phyloP scores from a whole-genome alignment of 2,797 vertebrate genomes.

The Hirundo rustica region DNA sequence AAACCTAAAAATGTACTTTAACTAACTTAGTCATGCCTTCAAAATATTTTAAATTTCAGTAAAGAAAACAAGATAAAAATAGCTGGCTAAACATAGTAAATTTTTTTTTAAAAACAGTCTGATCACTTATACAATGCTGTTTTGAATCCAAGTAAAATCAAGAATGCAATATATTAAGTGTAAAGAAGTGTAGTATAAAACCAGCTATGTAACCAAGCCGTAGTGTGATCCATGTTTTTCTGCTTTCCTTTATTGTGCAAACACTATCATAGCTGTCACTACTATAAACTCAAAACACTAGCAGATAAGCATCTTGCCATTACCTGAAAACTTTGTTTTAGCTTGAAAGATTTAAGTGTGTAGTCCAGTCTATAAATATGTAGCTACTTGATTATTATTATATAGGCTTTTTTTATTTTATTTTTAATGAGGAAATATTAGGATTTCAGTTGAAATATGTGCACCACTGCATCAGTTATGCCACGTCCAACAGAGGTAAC shows the following conservation, averaged over 20 bases:
- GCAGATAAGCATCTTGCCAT: background rate
- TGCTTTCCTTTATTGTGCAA: background rate
- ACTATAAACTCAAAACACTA: background rate
- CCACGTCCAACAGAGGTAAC: background rate
- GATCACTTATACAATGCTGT: background rate
- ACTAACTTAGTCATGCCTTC: background rate
- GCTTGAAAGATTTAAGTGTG: background rate
- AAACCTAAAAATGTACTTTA: background rate
- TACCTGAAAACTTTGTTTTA: background rate
- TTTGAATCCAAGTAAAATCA: background rate
- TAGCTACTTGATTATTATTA: background rate
- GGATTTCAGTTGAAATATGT: background rate
- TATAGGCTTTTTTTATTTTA: background rate
- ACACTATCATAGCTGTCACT: background rate
- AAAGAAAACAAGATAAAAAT: background rate
- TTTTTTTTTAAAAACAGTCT: background rate
- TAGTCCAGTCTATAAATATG: background rate
- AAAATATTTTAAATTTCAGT: background rate
- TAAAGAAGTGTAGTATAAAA: background rate
- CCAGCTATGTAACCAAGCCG: background rate
- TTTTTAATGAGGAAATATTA: background rate
- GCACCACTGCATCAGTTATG: background rate
- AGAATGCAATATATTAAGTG: background rate
- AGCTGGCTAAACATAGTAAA: background rate
- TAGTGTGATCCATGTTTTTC: background rate